Conservation (phyloP, 2,797 vertebrate genomes). For the Chelmon rostratus region DNA sequence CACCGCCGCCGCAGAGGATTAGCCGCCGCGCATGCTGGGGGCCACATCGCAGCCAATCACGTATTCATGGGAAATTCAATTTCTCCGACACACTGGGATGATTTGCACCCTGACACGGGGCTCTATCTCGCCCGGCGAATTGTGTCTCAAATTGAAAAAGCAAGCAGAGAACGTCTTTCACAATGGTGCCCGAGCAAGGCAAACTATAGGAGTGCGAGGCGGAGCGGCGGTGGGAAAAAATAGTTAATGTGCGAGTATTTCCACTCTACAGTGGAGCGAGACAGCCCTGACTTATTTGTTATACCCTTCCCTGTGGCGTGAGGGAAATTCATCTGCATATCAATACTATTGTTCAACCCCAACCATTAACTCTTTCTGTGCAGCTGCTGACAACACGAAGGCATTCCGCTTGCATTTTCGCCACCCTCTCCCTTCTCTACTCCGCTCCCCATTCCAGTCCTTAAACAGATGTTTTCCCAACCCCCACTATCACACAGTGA, state of each 20-base stretch:
- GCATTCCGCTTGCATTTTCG: neutral
- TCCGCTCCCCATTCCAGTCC: conserved; percentile 1
- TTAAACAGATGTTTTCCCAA: conserved; percentile 25
- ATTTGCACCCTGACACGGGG: conserved; percentile 70
- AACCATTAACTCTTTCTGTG: conserved; percentile 27
- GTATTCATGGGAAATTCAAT: conserved; percentile 82
- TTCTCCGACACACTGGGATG: conserved; percentile 72
- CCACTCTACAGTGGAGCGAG: conserved; percentile 30
- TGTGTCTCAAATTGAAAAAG: conserved; percentile 80
- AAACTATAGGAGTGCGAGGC: conserved; percentile 42
- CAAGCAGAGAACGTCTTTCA: conserved; percentile 56
- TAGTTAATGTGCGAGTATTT: conserved; percentile 47
- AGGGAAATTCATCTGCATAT: conserved; percentile 62
- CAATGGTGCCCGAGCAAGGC: conserved; percentile 48
- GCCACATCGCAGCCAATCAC: conserved; percentile 77
- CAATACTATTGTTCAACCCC: conserved; percentile 36
- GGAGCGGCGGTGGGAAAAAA: conserved; percentile 27
- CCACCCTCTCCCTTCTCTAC: neutral
- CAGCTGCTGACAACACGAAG: conserved; percentile 9
- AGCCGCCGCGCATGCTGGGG: conserved; percentile 52
- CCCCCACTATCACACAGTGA: conserved; percentile 4
- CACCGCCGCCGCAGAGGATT: conserved; percentile 56
- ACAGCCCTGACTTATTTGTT: conserved; percentile 28
- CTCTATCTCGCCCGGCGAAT: conserved; percentile 68
- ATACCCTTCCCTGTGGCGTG: neutral